These are phyloP conservation scores for Drosophila tristis DNA, from an alignment of 1,140 invertebrate species.

Conservation along the genomic window DNA sequence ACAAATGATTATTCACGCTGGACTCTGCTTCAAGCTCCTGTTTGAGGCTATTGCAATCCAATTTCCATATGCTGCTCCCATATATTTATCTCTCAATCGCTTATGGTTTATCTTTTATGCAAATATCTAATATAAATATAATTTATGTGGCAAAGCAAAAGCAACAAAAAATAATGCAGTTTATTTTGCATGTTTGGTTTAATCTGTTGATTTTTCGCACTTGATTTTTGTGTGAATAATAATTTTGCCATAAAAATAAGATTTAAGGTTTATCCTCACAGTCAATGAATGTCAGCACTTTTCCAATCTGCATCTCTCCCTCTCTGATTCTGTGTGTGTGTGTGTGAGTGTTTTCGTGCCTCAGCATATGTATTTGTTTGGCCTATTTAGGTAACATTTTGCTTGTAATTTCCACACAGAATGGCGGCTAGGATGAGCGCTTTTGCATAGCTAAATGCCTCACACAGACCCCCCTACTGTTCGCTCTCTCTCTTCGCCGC, in stretches of 20 bases:
- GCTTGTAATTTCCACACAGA: conserved; percentile 27
- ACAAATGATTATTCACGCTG: too few species aligned
- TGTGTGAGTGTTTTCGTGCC: conserved; percentile 26
- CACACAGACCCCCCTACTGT: conserved; percentile 8
- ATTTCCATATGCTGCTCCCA: too few species aligned
- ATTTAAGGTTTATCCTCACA: conserved; percentile 47
- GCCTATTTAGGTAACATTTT: conserved; percentile 63
- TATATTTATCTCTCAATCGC: too few species aligned
- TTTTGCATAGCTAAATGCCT: conserved; percentile 76
- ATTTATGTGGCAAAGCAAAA: not conserved
- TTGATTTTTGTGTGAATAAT: conserved; percentile 26
- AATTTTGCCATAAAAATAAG: conserved; percentile 31
- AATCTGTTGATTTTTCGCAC: not conserved
- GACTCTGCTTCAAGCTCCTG: too few species aligned
- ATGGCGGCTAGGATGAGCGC: conserved; percentile 12
- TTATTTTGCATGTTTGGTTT: conserved; percentile 7
- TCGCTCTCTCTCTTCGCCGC: too few species aligned
- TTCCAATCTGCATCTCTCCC: conserved; percentile 8
- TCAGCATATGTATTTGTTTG: conserved; percentile 27
- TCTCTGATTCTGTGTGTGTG: conserved; percentile 6
- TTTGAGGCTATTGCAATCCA: too few species aligned
- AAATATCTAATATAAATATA: too few species aligned
- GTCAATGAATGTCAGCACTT: conserved; percentile 64
- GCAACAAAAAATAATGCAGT: not conserved
- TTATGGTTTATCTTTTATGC: too few species aligned